phyloP scores from a whole-genome alignment of 2,888 invertebrate genomes.

The Apomyelois bistriatella region DNA sequence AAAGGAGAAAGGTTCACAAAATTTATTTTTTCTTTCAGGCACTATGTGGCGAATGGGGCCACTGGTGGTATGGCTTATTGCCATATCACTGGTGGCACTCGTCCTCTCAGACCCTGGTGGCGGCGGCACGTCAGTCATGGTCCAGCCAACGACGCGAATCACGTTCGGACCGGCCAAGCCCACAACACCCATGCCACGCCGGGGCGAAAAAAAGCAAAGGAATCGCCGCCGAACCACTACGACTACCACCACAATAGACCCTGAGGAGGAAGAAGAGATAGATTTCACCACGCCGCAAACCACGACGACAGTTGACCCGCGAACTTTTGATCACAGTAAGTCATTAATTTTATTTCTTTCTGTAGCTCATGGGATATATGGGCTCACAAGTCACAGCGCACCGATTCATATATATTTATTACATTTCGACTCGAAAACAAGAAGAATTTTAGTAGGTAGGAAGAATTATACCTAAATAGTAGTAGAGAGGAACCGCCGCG shows the following conservation, averaged over 20 bases:
- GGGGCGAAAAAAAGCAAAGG: conserved; percentile 41
- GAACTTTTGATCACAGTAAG: conserved; percentile 68
- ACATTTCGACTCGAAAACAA: too few species aligned
- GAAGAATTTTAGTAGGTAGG: too few species aligned
- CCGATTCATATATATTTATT: too few species aligned
- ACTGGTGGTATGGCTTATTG: conserved; percentile 65
- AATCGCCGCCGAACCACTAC: conserved; percentile 55
- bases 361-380: too few species aligned
- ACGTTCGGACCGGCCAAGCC: conserved; percentile 26
- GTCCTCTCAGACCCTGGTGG: conserved; percentile 54
- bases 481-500: too few species aligned
- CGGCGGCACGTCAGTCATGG: conserved; percentile 26
- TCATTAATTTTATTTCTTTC: conserved; percentile 18
- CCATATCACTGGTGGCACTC: conserved; percentile 72
- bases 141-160: conserved; percentile 17
- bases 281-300: conserved; percentile 44
- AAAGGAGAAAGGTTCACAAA: too few species aligned
- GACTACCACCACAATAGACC: conserved; percentile 46
- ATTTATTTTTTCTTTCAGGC: conserved; percentile 33
- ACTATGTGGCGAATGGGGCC: conserved; percentile 64
- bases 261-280: conserved; percentile 48
- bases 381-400: too few species aligned
- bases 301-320: conserved; percentile 62
- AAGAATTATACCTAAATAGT: too few species aligned
- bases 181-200: conserved; percentile 28